These are phyloP conservation scores for Hippoglossus hippoglossus DNA, from an alignment of 2,797 vertebrate species.

Conservation along the genomic window DNA sequence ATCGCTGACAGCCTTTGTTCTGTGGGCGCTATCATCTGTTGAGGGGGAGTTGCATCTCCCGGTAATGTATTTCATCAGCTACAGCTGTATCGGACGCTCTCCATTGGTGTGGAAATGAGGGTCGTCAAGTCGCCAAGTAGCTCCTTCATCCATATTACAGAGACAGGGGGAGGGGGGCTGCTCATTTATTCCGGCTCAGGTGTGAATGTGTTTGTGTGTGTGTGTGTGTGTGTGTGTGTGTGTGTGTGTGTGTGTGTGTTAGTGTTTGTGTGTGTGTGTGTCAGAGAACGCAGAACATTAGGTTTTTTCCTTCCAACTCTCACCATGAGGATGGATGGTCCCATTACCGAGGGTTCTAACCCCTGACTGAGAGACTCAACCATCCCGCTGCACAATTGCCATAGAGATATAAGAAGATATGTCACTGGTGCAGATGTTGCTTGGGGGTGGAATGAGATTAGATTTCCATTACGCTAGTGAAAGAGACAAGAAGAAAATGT, in stretches of 20 bases:
- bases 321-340: constrained; percentile 61
- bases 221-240: no score
- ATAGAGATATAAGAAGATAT: constrained; percentile 14
- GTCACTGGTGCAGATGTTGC: constrained; percentile 19
- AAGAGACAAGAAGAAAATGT: no score
- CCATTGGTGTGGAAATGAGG: constrained; percentile 75
- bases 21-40: constrained; percentile 55
- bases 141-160: constrained; percentile 74
- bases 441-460: not conserved
- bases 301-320: constrained; percentile 28
- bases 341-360: constrained; percentile 66
- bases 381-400: constrained; percentile 45
- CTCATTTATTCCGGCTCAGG: constrained; percentile 47
- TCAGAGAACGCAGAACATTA: constrained; percentile 17
- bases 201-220: constrained; percentile 1
- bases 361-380: constrained; percentile 66
- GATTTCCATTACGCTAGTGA: not conserved
- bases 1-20: constrained; percentile 70
- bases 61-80: constrained; percentile 72
- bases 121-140: constrained; percentile 67
- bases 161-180: constrained; percentile 24
- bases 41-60: constrained; percentile 56
- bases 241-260: constrained; percentile 2
- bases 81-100: constrained; percentile 70
- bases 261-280: constrained; percentile 9